Conservation (phyloP, 2,113 vertebrate species). For the Seriola dumerili region DNA sequence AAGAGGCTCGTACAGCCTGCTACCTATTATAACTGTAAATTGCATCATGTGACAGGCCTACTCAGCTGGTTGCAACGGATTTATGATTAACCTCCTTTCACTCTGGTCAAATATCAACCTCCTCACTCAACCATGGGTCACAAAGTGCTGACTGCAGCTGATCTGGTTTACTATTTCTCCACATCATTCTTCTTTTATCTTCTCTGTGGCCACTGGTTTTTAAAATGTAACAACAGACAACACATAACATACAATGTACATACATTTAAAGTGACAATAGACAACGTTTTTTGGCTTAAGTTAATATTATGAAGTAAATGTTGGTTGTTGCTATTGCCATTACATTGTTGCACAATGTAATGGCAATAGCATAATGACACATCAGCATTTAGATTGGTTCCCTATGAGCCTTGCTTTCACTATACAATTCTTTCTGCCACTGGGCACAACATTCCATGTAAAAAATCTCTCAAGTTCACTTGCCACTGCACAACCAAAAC, state of each 20-base stretch:
- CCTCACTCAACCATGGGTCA: neutral
- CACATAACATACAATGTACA: neutral
- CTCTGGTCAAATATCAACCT: constrained; percentile 62
- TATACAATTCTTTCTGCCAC: no score
- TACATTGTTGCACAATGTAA: no score
- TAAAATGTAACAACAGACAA: neutral
- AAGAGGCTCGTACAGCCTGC: constrained; percentile 18
- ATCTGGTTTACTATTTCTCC: neutral
- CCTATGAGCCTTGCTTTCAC: no score
- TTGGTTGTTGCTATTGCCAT: no score
- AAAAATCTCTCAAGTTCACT: no score
- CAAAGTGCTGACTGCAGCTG: neutral
- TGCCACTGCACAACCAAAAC: no score
- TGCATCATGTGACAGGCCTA: constrained; percentile 52
- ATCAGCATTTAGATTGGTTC: no score
- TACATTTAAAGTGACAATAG: neutral
- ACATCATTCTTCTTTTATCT: neutral
- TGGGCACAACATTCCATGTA: no score
- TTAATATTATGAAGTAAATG: no score
- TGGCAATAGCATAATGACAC: no score
- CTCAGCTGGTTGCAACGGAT: constrained; percentile 59
- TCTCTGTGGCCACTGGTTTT: neutral
- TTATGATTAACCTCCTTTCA: constrained; percentile 71
- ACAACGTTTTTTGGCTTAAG: no score
- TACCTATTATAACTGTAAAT: constrained; percentile 18